Conservation (phyloP, 2,797 vertebrate species). For the Squalus acanthias region DNA sequence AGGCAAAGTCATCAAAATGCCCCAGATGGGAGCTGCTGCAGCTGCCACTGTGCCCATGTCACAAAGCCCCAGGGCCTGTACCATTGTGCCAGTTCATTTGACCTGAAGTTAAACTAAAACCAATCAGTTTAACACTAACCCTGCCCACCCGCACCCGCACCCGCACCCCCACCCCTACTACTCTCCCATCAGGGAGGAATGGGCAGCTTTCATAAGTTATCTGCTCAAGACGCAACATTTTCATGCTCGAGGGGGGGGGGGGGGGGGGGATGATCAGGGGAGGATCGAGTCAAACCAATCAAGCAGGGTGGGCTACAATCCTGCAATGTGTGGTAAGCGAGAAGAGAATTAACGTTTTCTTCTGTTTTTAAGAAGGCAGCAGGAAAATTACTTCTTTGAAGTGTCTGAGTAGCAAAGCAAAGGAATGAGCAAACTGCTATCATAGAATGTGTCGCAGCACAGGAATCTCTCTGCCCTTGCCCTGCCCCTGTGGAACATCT, state of each 20-base stretch:
- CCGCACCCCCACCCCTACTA: not conserved
- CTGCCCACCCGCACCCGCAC: not conserved
- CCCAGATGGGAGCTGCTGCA: not conserved
- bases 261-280: too few species aligned
- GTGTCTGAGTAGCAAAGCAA: not conserved
- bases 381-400: not conserved
- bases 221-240: not conserved
- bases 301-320: not conserved
- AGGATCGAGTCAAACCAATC: not conserved
- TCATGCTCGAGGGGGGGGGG: not conserved
- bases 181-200: not conserved
- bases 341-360: not conserved
- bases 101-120: not conserved
- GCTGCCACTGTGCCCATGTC: not conserved
- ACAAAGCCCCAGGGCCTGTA: not conserved
- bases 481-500: too few species aligned
- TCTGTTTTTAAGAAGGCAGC: not conserved
- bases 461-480: too few species aligned
- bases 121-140: not conserved
- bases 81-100: not conserved
- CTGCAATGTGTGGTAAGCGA: not conserved
- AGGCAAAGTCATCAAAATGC: not conserved
- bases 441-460: too few species aligned
- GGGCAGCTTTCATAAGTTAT: not conserved
- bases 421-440: not conserved